Base-by-base conservation (phyloP, 2,797 vertebrate species). In the Lindbergichthys nudifrons region DNA sequence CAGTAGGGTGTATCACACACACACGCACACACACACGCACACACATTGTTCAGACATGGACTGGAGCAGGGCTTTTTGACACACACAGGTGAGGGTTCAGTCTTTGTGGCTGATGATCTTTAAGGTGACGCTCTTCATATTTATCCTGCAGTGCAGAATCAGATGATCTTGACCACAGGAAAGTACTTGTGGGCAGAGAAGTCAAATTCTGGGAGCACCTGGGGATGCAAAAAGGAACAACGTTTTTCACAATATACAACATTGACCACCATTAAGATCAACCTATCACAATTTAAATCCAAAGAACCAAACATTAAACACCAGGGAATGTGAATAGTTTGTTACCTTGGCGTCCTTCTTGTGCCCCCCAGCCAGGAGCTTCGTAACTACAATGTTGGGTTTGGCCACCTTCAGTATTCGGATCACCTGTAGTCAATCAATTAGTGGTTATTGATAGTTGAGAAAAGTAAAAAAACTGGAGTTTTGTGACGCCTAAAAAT, bases 111-210 rank as follows among this genome's bases (percentile, higher is more conserved):
- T 62, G 63, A 68, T 21, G 62, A 43, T 56, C 68, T 59, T 52
- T 2, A 1, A 9, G 30, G 36, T 18, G 45, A 41, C 10, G 4
- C 53, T 57, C 42, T 21, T 10, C 0, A 1, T 14, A n/a, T 3
- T 42, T 4, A 21, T 30, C 39, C 23, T 10, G 10, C 1, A 3
- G 1, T 65, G 47, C 36, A 57, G 66, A 39, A 62, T 96, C 89
- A 96, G 73, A 96, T 94, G 11, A 99, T 97, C 91, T 99, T 99
- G 87, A 99, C 98, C 83, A 99, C 93, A 52, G 98, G 98, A 84
- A 99, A 99, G 76, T 99, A 99, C 74, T 97, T 99, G 92, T 99
- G 98, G 80, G 97, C 96, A 1, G 97, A 97, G 92, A 99, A 99
- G 93, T 99, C 98, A 58, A 99, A 99, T 91, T 99, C 97, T 15